These are phyloP conservation scores for Phoebastria nigripes DNA, from an alignment of 2,797 vertebrate genomes.

Conservation along the genomic window DNA sequence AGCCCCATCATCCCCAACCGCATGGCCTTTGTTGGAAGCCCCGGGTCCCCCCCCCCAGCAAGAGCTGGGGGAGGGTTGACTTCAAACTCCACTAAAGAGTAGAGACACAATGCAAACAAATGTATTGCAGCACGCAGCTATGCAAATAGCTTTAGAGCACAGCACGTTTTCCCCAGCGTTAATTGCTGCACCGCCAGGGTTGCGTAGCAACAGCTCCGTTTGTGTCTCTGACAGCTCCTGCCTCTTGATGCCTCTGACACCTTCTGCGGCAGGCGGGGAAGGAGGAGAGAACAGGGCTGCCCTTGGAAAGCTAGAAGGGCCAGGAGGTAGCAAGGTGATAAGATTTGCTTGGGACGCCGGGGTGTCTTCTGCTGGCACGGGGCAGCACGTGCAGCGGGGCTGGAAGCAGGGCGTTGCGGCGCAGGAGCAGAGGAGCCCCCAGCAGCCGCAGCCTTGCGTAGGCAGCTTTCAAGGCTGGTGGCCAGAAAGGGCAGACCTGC, in stretches of 20 bases:
- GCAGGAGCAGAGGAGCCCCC: background rate
- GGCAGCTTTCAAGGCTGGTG: background rate
- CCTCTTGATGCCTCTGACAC: slow-evolving; percentile 64
- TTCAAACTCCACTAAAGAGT: slow-evolving; percentile 31
- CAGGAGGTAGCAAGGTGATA: background rate
- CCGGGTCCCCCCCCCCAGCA: background rate
- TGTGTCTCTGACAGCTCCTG: slow-evolving; percentile 64
- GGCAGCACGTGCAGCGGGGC: background rate
- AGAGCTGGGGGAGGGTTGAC: slow-evolving; percentile 30
- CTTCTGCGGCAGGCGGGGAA: slow-evolving; percentile 29
- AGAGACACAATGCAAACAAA: slow-evolving; percentile 56
- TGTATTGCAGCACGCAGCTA: slow-evolving; percentile 59
- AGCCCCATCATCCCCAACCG: background rate
- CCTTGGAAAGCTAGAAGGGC: background rate
- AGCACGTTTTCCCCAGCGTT: slow-evolving; percentile 58
- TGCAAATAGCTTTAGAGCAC: slow-evolving; percentile 67
- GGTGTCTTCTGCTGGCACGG: background rate
- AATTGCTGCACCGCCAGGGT: slow-evolving; percentile 66
- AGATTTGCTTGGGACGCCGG: background rate
- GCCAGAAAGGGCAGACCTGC: background rate
- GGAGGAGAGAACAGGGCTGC: slow-evolving; percentile 16
- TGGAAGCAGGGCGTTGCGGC: background rate
- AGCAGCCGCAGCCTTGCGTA: fast-evolving
- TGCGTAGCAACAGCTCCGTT: slow-evolving; percentile 69
- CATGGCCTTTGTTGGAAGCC: background rate